Evolutionary conservation across 1,140 invertebrate species (phyloP), one percentile per base, ranked within the genome.

Genomic region (Drosophila erecta): DNA sequence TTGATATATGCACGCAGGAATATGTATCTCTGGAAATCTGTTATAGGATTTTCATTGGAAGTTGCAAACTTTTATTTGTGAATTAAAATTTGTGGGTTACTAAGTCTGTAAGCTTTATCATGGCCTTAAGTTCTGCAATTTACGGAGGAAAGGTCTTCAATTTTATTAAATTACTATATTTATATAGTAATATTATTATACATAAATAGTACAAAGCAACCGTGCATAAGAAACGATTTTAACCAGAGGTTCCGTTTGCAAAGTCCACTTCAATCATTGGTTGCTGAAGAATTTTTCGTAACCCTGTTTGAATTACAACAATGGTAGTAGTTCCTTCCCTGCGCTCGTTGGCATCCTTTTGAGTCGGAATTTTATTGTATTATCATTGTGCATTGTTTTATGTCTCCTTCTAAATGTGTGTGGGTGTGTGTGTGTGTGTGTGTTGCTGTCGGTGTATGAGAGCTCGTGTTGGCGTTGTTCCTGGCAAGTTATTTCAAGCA

Each of bases 401-500:
- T 70, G 59, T 79, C 72, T 66, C 46, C 24, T 37, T 66, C 43
- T 66, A 14, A 47, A 14, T 54, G 20, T 66, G 24, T 69, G 1
- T 35, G 8, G 44, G 15, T 72, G 17, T 73, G 11, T 54, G 15
- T 20, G n/a, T 54, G 14, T 72, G 17, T 69, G 20, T 54, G 3
- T 20, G 12, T 44, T 17, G 20, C 33, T 20, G 44, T 43, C 46
- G 56, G 24, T 50, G 17, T 56, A 24, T 70, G 51, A 56, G 54
- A 57, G 55, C 55, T 41, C 54, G 58, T 72, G 49, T 56, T 17
- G 67, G 33, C 71, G 67, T 80, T 75, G 61, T 80, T 71, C 43
- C 79, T 70, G 66, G 72, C 84, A 83, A 87, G 84, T 89, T 87
- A 87, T 89, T 87, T 83, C 84, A 89, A 83, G 84, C 84, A 89